Evolutionary conservation across 2,888 invertebrate species (phyloP), one percentile per base, ranked within the genome.

Genomic region (Oegoconia quadripuncta): DNA sequence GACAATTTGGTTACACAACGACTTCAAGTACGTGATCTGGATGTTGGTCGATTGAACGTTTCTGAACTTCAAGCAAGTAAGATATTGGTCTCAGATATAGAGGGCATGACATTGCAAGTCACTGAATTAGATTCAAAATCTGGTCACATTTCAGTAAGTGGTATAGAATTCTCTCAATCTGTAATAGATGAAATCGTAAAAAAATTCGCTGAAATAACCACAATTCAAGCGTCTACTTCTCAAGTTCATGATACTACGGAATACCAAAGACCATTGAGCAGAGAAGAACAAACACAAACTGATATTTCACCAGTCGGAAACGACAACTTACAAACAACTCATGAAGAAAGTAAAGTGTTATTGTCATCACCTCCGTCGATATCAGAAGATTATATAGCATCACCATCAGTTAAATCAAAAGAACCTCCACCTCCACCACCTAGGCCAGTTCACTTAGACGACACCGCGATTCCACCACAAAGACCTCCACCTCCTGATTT

Each of bases 21-120:
- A 51, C 78, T 94, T 23, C 92, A 93, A 64, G 90, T 95, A 1
- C 83, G 88, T 16, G 94, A 95, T 64, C 86, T 95, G 43, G 93
- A 94, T 62, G 95, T 96, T 0, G 94, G 95, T 39, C 89, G 92
- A 34, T 69, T 96, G 13, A 93, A 91, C 47, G 95, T 95, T 0
- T 92, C 92, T 40, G 94, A 94, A 56, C 75, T 95, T 27, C 92
- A 94, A 67, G 95, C 95, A 0, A 92, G 91, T 38, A 94, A 93
- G 68, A 93, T 95, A 44, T 87, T 92, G 34, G 95, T 95, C 0
- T 94, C 95, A 0, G 94, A 95, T 69, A 91, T 95, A 43, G 95
- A 95, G 60, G 93, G 94, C 4, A 89, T 91, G 53, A 91, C 92
- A 22, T 88, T 95, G 47, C 91, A 90, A 46, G 91, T 94, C 0